Evolutionary conservation across 2,113 vertebrate genomes (phyloP).

Genomic region (Lycocorax pyrrhopterus): DNA sequence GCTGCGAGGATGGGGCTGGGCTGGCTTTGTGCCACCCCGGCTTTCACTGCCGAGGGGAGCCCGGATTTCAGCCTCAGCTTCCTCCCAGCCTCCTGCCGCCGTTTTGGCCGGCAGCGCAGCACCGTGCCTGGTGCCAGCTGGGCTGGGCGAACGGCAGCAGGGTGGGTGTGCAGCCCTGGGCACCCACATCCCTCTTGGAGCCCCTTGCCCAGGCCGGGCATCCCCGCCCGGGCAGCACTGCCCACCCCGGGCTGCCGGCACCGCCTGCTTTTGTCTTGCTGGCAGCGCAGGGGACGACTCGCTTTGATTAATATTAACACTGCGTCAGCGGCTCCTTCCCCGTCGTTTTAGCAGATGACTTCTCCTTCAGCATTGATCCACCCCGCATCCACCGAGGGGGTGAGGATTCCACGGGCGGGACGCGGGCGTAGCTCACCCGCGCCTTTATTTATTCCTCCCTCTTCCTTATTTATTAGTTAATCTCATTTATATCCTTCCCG

Average conservation of each 20-base stretch:
- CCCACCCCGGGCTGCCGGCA: background rate
- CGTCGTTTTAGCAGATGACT: background rate
- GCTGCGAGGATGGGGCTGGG: background rate
- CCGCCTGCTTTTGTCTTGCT: slow-evolving; percentile 30
- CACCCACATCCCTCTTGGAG: accelerated
- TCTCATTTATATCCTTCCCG: background rate
- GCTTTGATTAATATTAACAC: slow-evolving; percentile 23
- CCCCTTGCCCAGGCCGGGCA: background rate
- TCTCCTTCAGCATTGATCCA: slow-evolving; percentile 61
- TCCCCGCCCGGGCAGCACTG: background rate
- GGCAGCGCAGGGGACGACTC: background rate
- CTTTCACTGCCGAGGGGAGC: background rate
- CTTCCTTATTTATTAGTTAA: slow-evolving; percentile 17
- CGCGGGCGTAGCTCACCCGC: background rate
- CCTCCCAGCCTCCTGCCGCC: accelerated
- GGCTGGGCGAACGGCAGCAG: background rate
- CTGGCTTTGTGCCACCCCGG: background rate
- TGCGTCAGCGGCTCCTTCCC: background rate
- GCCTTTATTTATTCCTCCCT: slow-evolving; percentile 37
- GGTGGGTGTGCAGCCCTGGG: background rate
- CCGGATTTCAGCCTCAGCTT: background rate
- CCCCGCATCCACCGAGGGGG: background rate
- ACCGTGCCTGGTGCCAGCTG: accelerated
- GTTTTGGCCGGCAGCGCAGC: accelerated
- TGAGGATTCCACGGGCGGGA: slow-evolving; percentile 61